These are phyloP conservation scores for Cheilosia impressa DNA, from an alignment of 2,888 invertebrate genomes.

Conservation along the genomic window DNA sequence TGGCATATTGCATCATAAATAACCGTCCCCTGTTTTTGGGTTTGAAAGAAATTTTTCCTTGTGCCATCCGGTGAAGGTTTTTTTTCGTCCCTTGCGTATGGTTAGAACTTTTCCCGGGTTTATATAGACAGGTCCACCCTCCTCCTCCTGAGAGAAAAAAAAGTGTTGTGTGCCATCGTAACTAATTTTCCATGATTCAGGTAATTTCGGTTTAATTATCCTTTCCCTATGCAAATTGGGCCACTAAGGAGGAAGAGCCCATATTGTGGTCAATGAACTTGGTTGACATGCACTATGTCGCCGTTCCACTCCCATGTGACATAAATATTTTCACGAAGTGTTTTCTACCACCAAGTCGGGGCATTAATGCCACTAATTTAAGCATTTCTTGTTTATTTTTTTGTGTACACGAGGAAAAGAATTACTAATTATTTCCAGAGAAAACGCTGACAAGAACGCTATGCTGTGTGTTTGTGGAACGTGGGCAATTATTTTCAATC, in stretches of 20 bases:
- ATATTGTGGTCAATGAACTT: slow-evolving; percentile 22
- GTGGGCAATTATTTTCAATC: slow-evolving; percentile 47
- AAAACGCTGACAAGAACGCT: slow-evolving; percentile 20
- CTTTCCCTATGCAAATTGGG: neutral
- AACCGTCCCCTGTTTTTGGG: slow-evolving; percentile 4
- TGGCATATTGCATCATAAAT: slow-evolving; percentile 43
- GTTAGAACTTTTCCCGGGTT: neutral
- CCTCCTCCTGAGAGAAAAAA: neutral
- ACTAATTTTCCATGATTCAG: neutral
- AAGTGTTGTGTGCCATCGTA: slow-evolving; percentile 1
- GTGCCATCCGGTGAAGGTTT: neutral
- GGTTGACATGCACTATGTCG: slow-evolving; percentile 2
- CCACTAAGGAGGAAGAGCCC: neutral
- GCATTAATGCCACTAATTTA: neutral
- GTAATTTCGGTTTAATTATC: slow-evolving; percentile 1
- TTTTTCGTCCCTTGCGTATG: neutral
- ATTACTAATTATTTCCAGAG: slow-evolving; percentile 53
- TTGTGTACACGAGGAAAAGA: neutral
- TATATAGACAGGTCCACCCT: neutral
- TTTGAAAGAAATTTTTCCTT: neutral
- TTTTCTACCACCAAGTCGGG: slow-evolving; percentile 13
- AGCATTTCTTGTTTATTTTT: neutral
- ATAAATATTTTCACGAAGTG: slow-evolving; percentile 13
- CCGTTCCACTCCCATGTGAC: slow-evolving; percentile 15
- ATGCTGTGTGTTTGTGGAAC: slow-evolving; percentile 31